Conservation (phyloP, 1,140 invertebrate genomes). For the Anagrus nilaparvatae region DNA sequence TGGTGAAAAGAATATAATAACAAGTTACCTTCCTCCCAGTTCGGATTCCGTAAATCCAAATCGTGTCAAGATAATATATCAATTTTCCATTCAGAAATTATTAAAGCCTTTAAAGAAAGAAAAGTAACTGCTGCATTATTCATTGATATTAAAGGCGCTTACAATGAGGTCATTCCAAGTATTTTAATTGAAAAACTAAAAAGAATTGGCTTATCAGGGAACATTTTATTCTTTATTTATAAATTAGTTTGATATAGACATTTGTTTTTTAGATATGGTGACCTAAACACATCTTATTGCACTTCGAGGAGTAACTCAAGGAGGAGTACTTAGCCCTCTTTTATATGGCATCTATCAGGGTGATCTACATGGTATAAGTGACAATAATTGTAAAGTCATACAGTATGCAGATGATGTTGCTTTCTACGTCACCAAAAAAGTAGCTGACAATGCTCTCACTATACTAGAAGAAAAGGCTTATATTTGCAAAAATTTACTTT, state of each 20-base stretch:
- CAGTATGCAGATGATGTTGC: background rate
- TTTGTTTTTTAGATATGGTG: too few relatives aligned
- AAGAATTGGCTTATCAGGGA: background rate
- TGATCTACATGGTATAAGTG: background rate
- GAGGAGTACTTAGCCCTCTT: too few relatives aligned
- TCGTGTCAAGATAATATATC: conserved; percentile 1
- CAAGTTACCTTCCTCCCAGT: background rate
- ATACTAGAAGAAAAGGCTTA: too few relatives aligned
- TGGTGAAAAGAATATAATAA: conserved; percentile 9
- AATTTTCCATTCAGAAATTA: conserved; percentile 2
- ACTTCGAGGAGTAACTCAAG: too few relatives aligned
- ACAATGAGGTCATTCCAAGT: conserved; percentile 4
- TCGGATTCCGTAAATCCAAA: conserved; percentile 10
- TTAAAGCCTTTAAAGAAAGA: conserved; percentile 4
- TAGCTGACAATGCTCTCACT: too few relatives aligned
- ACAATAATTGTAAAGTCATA: background rate
- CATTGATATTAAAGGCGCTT: conserved; percentile 14
- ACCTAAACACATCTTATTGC: too few relatives aligned
- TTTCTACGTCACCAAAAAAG: background rate
- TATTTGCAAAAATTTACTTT: too few relatives aligned
- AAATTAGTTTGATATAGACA: too few relatives aligned
- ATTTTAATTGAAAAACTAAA: conserved; percentile 11
- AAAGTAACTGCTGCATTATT: conserved; percentile 1
- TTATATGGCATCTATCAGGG: background rate
- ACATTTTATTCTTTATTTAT: too few relatives aligned